These are phyloP conservation scores for Agrotis segetum DNA, from an alignment of 2,888 invertebrate species.

Conservation along the genomic window DNA sequence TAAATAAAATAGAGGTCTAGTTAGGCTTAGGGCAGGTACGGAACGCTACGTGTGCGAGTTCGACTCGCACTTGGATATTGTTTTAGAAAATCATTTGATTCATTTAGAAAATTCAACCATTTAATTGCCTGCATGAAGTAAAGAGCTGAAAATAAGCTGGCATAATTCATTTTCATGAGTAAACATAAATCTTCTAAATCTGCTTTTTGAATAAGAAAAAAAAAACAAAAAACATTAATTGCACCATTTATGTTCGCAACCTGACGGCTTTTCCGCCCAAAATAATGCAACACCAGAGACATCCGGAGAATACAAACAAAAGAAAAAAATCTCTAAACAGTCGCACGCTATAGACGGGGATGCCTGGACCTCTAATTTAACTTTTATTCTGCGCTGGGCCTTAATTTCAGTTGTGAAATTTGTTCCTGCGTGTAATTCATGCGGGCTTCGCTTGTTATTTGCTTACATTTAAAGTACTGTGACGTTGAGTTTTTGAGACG, in stretches of 20 bases:
- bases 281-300: slow-evolving; percentile 19
- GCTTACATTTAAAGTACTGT: slow-evolving; percentile 48
- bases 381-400: slow-evolving; percentile 68
- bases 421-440: slow-evolving; percentile 72
- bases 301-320: slow-evolving; percentile 21
- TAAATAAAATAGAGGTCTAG: no score
- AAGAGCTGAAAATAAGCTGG: no score
- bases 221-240: neutral
- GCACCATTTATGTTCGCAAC: neutral
- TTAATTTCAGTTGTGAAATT: slow-evolving; percentile 71
- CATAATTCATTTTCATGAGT: no score
- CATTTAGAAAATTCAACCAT: no score
- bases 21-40: no score
- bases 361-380: slow-evolving; percentile 73
- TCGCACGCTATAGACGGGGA: slow-evolving; percentile 58
- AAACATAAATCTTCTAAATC: no score
- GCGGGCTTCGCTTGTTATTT: slow-evolving; percentile 68
- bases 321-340: slow-evolving; percentile 17
- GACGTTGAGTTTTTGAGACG: slow-evolving; percentile 33
- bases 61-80: no score
- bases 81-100: no score
- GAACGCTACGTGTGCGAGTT: no score
- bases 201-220: no score
- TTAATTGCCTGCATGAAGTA: no score
- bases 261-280: neutral